Conservation (phyloP, 2,797 vertebrate genomes). For the Galago senegalensis region DNA sequence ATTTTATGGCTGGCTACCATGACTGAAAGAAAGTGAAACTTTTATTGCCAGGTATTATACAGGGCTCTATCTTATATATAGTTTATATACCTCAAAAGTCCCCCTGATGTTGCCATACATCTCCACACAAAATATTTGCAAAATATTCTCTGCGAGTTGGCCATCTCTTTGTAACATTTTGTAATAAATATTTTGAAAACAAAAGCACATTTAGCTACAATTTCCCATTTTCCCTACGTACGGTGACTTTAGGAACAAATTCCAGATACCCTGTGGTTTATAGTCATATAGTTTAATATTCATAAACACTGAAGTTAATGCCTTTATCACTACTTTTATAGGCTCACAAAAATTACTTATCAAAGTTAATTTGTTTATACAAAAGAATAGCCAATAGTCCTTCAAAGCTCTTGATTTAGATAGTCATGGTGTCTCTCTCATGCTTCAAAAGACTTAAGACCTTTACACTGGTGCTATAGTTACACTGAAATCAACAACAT, state of each 20-base stretch:
- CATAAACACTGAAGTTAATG: neutral
- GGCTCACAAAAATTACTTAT: neutral
- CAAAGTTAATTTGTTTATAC: neutral
- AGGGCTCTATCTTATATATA: neutral
- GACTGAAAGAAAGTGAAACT: neutral
- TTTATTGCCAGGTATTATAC: neutral
- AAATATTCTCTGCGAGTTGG: no score
- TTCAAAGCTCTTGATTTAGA: neutral
- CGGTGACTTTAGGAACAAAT: no score
- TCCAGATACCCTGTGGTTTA: neutral
- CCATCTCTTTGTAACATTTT: no score
- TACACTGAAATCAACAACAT: neutral
- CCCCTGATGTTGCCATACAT: no score
- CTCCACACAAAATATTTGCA: no score
- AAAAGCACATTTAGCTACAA: no score
- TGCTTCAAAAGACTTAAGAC: neutral
- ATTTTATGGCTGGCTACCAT: neutral
- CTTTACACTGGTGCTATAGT: neutral
- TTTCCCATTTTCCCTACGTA: no score
- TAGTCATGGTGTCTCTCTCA: neutral
- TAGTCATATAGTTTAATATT: constrained; percentile 20
- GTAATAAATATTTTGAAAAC: no score
- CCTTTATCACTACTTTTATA: neutral
- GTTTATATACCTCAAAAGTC: neutral
- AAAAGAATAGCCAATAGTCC: neutral